A percentile compares a stretch with the other conserved stretches of the same genome.
Evolutionary conservation across 2,113 vertebrate genomes (phyloP).

Genomic region (Egretta garzetta): DNA sequence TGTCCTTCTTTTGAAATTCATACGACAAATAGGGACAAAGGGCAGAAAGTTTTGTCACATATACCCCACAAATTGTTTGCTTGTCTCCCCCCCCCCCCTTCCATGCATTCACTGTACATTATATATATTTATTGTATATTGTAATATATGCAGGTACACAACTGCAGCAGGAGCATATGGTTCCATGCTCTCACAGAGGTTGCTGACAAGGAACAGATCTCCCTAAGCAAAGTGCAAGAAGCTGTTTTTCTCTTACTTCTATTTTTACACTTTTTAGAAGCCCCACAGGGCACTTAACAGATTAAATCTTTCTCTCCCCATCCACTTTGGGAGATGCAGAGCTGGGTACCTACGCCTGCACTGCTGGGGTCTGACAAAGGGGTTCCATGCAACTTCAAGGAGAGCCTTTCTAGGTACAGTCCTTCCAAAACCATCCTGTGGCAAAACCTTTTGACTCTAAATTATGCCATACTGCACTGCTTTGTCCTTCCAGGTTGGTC

Average conservation of each 20-base stretch:
- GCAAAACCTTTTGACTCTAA: not conserved
- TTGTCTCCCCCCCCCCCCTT: fast-evolving
- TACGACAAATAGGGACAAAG: not conserved
- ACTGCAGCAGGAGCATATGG: not conserved
- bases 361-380: not conserved
- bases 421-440: not conserved
- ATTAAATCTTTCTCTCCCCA: not conserved
- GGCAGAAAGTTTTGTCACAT: not conserved
- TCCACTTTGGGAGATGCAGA: not conserved
- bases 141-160: not conserved
- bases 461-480: fast-evolving
- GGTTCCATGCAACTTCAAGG: not conserved
- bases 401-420: not conserved
- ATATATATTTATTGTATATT: not conserved
- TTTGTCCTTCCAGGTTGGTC: not conserved
- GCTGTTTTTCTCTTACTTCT: not conserved
- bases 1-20: not conserved
- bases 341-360: not conserved
- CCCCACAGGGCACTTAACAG: not conserved
- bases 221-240: not conserved
- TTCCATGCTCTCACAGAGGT: not conserved
- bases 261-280: not conserved
- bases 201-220: not conserved
- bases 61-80: not conserved
- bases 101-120: not conserved